Percentiles rank a stretch among this genome's conserved stretches.
phyloP scores from a whole-genome alignment of 2,888 invertebrate species.

The Ommatoiulus sabulosus region DNA sequence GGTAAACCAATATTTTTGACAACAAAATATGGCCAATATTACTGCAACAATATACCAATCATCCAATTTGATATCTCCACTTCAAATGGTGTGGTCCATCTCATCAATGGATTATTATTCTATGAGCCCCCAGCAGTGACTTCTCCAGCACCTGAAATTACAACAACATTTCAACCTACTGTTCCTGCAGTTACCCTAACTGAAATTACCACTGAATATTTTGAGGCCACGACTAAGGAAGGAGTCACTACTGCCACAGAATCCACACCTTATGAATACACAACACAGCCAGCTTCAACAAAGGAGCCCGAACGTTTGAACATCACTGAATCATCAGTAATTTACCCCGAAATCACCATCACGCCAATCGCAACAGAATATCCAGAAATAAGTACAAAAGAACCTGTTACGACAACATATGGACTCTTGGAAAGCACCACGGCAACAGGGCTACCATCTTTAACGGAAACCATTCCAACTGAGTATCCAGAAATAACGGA shows the following conservation, averaged over 20 bases:
- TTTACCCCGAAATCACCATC: too few relatives aligned
- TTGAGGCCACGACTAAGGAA: not conserved
- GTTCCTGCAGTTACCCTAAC: not conserved
- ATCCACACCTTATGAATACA: not conserved
- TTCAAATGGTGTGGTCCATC: conserved; percentile 55
- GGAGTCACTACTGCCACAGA: not conserved
- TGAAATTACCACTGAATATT: not conserved
- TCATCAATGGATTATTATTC: conserved; percentile 55
- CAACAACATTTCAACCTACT: not conserved
- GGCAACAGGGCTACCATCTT: not conserved
- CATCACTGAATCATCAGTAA: not conserved
- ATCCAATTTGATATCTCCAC: conserved; percentile 55
- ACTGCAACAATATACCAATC: conserved; percentile 52
- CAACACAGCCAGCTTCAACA: not conserved
- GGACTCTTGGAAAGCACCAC: not conserved
- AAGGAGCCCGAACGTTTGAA: not conserved
- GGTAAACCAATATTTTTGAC: conserved; percentile 53
- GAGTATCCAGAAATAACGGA: conserved; percentile 18
- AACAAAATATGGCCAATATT: conserved; percentile 13
- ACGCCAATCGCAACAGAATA: not conserved
- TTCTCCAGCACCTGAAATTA: conserved; percentile 17
- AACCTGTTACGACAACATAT: not conserved
- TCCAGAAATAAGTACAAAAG: not conserved
- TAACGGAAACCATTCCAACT: not conserved
- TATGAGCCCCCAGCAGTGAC: conserved; percentile 45